Percentiles rank a stretch among this genome's conserved stretches.
Evolutionary conservation across 2,797 vertebrate species (phyloP).

Genomic region (Pangasius krempfi): DNA sequence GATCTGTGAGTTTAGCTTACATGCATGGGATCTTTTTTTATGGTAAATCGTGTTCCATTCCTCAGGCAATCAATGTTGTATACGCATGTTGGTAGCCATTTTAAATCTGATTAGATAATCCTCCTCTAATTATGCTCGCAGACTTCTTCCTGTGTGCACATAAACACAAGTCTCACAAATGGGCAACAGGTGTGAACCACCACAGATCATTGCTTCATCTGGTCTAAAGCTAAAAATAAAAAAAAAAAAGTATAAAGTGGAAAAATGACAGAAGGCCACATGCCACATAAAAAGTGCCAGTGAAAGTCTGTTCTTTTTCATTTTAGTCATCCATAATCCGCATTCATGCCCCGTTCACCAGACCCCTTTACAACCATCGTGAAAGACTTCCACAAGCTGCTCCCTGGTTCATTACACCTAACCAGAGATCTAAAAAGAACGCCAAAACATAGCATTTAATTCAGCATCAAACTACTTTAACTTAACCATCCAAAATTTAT

Average conservation of each 20-base stretch:
- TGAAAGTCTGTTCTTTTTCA: background rate
- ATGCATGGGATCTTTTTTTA: background rate
- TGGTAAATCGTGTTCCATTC: background rate
- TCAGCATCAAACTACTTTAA: background rate
- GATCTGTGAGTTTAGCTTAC: background rate
- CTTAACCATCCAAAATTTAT: background rate
- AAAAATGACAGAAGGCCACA: background rate
- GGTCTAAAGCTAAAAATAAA: background rate
- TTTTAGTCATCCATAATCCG: background rate
- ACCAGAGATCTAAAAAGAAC: constrained; percentile 51
- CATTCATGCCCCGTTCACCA: constrained; percentile 19
- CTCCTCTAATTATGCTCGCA: background rate
- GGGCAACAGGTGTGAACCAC: background rate
- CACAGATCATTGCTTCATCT: background rate
- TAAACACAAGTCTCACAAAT: background rate
- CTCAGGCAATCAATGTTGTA: background rate
- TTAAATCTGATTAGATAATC: background rate
- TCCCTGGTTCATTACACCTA: constrained; percentile 62
- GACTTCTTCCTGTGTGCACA: background rate
- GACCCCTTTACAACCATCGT: constrained; percentile 46
- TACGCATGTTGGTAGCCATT: background rate
- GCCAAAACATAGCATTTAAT: background rate
- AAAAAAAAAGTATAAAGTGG: background rate
- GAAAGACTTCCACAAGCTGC: constrained; percentile 51
- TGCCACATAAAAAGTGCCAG: background rate